Evolutionary conservation across 2,888 invertebrate genomes (phyloP).

Genomic region (Oxyscelio sp.): DNA sequence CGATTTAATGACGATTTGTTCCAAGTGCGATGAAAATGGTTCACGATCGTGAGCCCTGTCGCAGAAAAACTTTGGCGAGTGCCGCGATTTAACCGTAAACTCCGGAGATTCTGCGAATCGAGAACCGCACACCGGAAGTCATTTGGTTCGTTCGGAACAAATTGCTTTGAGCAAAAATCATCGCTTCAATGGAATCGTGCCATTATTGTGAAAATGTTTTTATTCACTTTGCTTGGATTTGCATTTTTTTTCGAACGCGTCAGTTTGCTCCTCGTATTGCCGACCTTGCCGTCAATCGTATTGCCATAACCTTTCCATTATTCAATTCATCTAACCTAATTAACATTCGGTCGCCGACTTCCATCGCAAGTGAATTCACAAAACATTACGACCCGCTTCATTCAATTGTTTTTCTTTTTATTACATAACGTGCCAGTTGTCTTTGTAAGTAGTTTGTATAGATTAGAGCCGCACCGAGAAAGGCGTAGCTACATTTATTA

Average conservation of each 20-base stretch:
- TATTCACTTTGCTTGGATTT: constrained; percentile 72
- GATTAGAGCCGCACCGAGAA: too few species aligned
- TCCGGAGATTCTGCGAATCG: constrained; percentile 71
- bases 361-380: too few species aligned
- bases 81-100: constrained; percentile 72
- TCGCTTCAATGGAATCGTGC: constrained; percentile 75
- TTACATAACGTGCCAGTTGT: too few species aligned
- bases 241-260: constrained; percentile 67
- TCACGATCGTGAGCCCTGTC: constrained; percentile 55
- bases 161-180: constrained; percentile 76
- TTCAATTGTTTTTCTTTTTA: too few species aligned
- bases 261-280: constrained; percentile 39
- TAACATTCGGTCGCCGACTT: too few species aligned
- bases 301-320: constrained; percentile 38
- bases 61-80: constrained; percentile 73
- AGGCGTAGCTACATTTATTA: too few species aligned
- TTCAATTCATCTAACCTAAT: constrained; percentile 44
- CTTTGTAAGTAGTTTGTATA: too few species aligned
- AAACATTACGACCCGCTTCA: too few species aligned
- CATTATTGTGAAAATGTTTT: constrained; percentile 74
- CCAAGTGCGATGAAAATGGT: constrained; percentile 71
- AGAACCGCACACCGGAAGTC: constrained; percentile 77
- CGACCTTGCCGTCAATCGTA: constrained; percentile 42
- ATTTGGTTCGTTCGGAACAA: constrained; percentile 75
- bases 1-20: constrained; percentile 67